Conservation (phyloP, 2,888 invertebrate genomes). For the Philaethria dido region DNA sequence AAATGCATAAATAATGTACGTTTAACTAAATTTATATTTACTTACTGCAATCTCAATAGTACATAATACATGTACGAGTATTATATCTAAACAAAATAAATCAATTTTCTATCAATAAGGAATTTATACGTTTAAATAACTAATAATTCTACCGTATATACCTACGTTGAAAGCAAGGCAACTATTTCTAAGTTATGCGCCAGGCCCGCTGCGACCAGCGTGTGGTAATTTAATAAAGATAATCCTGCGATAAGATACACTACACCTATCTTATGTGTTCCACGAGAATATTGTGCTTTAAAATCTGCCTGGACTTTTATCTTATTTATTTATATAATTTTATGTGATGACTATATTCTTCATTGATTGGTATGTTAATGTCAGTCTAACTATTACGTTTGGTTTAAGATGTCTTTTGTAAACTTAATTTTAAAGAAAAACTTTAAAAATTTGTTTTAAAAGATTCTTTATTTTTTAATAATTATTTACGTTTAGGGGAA, state of each 20-base stretch:
- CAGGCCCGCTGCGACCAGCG: slow-evolving; percentile 70
- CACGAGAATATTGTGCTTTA: slow-evolving; percentile 34
- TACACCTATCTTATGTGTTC: slow-evolving; percentile 39
- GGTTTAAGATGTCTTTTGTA: background rate
- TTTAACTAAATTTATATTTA: background rate
- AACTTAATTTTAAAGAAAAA: background rate
- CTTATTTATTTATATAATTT: slow-evolving; percentile 15
- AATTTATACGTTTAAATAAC: slow-evolving; percentile 48
- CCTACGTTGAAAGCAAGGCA: slow-evolving; percentile 47
- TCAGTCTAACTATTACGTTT: background rate
- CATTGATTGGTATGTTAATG: background rate
- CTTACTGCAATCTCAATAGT: background rate
- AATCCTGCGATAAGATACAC: slow-evolving; percentile 61
- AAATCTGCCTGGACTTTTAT: slow-evolving; percentile 41
- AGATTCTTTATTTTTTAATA: no score
- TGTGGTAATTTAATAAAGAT: slow-evolving; percentile 80
- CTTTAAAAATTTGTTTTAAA: no score
- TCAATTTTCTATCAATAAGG: slow-evolving; percentile 30
- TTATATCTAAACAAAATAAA: slow-evolving; percentile 15
- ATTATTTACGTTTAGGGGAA: no score
- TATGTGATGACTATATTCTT: background rate
- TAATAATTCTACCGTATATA: slow-evolving; percentile 48
- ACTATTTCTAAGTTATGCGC: slow-evolving; percentile 52
- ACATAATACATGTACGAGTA: no score
- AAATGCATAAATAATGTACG: background rate